Evolutionary conservation across 2,888 invertebrate genomes (phyloP), one percentile per base, ranked within the genome.

Genomic region (Pocota personata): DNA sequence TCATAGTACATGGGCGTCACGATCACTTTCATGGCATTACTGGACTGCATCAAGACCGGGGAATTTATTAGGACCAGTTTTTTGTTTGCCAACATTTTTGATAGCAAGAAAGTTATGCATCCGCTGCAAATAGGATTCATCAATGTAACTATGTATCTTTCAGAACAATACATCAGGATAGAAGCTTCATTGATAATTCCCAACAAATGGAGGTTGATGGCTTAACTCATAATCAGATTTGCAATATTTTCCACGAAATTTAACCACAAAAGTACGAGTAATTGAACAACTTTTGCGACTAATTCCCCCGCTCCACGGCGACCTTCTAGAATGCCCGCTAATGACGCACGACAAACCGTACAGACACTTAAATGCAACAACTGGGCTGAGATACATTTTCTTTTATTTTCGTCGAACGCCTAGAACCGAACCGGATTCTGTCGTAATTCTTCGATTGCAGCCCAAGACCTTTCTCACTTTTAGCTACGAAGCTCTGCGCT

Each of bases 401-500:
- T 43, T 43, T 43, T 43, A 48, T 48, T 10, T 46, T 46, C 46
- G 43, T 60, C 37, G 55, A 57, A 46, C 48, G 46, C 48, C 57
- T 66, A 76, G 66, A 76, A 67, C 19, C 27, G 37, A 76, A 76
- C 76, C 76, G 76, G 76, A 66, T 66, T 76, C 66, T 27, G 57
- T 66, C 57, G 43, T 35, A 48, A 30, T 57, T 76, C 35, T 57
- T 57, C 48, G 32, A 27, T 46, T 52, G 52, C 57, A 35, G 48
- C 37, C 76, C 66, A 58, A 76, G 48, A 66, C 57, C 58, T 50
- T 76, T 67, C 52, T 52, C 27, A 52, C n/a, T 52, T 52, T 27
- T 24, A 24, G 2, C n/a, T n/a, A n/a, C n/a, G n/a, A n/a, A 24
- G 21, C 21, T 8, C 19, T 8, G 46, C 19, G 21, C 12, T 30